Evolutionary conservation across 2,888 invertebrate genomes (phyloP), one percentile per base, ranked within the genome.

Genomic region (Leptopilina myrica): DNA sequence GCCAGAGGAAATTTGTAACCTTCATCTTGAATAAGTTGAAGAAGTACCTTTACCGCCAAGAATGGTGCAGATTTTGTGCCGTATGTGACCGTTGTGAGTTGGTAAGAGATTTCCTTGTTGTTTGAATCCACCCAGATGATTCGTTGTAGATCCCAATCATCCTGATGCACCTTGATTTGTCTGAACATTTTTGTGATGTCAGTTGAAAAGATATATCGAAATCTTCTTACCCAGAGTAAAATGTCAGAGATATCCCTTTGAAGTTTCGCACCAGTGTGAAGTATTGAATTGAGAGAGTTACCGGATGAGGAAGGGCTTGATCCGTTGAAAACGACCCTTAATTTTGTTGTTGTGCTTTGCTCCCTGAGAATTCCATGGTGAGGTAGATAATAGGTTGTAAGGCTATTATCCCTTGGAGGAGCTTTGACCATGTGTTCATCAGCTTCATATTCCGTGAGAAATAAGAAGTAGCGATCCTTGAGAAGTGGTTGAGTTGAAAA

Each of bases 1-100:
- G 62, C 76, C 7, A 79, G 49, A 2, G 77, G 85, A 26, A 64
- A 33, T 33, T 3, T 20, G 12, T 64, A 26, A 4, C 12, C 64
- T 64, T 64, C 64, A 14, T 26, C 26, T 11, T 64, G 2, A 11
- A 64, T 64, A 33, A 64, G 64, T 33, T 64, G 33, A 8, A 26
- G 5, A 9, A 64, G 26, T 33, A 33, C 26, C 26, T 33, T 8
- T 64, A 64, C 26, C 3, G 26, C 64, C 33, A 59, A 59, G 7
- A 59, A 59, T 59, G 59, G 59, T 59, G 59, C 59, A 0, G 59
- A 15, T 5, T 59, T 59, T 1, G 59, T 59, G 0, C 59, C 59
- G 5, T 59, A 59, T 5, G 5, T 59, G 5, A 59, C 59, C 59
- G 59, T 59, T 20, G 59, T 59, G 59, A 59, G 59, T 59, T 59